Base-by-base conservation (phyloP, 2,888 invertebrate species). In the Buathra laborator region DNA sequence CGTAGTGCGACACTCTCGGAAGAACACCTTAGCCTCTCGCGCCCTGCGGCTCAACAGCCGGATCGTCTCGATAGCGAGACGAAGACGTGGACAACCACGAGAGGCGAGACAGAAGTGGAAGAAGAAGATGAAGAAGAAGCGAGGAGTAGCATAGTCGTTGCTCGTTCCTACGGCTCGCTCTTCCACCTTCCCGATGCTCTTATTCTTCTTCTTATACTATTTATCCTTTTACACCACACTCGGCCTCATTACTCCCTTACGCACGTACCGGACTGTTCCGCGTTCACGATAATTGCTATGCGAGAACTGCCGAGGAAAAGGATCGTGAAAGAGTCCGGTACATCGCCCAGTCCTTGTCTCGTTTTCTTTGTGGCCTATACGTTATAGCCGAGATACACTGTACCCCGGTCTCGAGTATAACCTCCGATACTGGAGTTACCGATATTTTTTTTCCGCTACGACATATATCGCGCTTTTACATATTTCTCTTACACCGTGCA, bases 191-290 rank as follows among this genome's bases (percentile, higher is more conserved):
- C 46, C 37, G 9, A 37, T 74, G n/a, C 24, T 70, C 66, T 67
- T 76, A 74, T 72, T n/a, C 68, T 43, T 19, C 80, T 81, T 71
- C 82, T 71, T 77, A 71, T 46, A 71, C 84, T 81, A 83, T 86
- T 86, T 77, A 84, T 81, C 84, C 83, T 72, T 83, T 86, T 86
- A 81, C 86, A 81, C 85, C 79, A 70, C 48, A 66, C 76, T 79
- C 82, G 64, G 86, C 78, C 87, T 87, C 87, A 86, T 87, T 86
- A 86, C 84, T 86, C 86, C 83, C 84, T 84, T 85, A 81, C 87
- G 85, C 86, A 87, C 87, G 87, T 87, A 86, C 83, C 66, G 67
- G 64, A 68, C 70, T 83, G 83, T 81, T 74, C 77, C 81, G 74
- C 84, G 75, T 72, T 83, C 75, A 77, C 83, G 84, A 86, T 86